A percentile compares a stretch with the other conserved stretches of the same genome.
These are phyloP conservation scores for Dascyllus trimaculatus DNA, from an alignment of 2,113 vertebrate species.

Conservation along the genomic window DNA sequence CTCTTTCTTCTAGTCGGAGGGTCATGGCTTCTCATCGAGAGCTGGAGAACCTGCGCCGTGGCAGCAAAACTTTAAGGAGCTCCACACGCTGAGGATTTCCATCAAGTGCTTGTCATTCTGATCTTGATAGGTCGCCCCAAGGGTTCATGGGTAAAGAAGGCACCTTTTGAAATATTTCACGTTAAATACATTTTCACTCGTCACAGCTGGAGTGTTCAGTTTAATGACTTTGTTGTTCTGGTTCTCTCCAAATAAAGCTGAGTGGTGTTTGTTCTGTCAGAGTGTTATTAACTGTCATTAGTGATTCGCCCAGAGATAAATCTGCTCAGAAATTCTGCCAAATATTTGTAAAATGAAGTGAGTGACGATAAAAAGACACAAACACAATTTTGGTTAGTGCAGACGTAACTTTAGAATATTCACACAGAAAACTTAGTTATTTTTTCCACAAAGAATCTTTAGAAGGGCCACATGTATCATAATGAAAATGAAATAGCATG, in stretches of 20 bases:
- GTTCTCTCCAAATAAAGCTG: constrained; percentile 43
- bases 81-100: constrained; percentile 7
- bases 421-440: not conserved
- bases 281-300: not conserved
- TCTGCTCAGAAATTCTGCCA: not conserved
- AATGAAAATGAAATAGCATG: constrained; percentile 49
- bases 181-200: not conserved
- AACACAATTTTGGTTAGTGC: constrained; percentile 22
- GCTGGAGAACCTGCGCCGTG: constrained; percentile 73
- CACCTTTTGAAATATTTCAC: not conserved
- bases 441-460: constrained; percentile 19
- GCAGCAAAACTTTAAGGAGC: constrained; percentile 56
- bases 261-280: not conserved
- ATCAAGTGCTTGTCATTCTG: not conserved
- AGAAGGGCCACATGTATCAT: not conserved
- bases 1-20: constrained; percentile 67
- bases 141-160: constrained; percentile 7
- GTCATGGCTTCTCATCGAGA: constrained; percentile 80
- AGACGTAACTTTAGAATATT: constrained; percentile 36
- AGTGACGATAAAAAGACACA: not conserved
- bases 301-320: not conserved
- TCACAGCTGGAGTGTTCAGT: constrained; percentile 15
- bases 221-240: not conserved
- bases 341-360: not conserved
- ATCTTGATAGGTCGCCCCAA: not conserved